Conservation (phyloP, 2,797 vertebrate species). For the Epinephelus malabaricus region DNA sequence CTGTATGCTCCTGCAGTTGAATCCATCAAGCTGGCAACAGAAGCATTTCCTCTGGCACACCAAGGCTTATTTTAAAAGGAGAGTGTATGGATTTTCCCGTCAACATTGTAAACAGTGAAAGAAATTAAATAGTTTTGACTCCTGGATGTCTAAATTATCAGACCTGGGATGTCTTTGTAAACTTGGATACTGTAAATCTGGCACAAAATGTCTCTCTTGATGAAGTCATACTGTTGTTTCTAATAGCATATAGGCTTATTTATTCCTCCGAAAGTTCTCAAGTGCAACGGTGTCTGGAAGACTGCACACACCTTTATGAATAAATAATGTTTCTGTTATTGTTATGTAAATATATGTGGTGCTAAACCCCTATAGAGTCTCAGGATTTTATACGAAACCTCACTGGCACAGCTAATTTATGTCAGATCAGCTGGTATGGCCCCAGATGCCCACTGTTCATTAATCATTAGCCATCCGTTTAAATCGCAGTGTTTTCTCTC, state of each 20-base stretch:
- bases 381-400: neutral
- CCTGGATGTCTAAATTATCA: neutral
- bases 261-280: neutral
- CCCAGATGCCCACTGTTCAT: slow-evolving; percentile 59
- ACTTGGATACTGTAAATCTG: neutral
- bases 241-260: neutral
- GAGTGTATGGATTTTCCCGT: slow-evolving; percentile 6
- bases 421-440: slow-evolving; percentile 45
- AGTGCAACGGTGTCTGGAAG: neutral
- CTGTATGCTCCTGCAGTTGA: slow-evolving; percentile 26
- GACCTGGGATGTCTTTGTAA: neutral
- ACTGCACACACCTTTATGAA: neutral
- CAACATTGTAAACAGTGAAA: neutral
- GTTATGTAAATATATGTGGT: slow-evolving; percentile 9
- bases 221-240: neutral
- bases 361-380: slow-evolving; percentile 1
- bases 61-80: slow-evolving; percentile 10
- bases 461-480: slow-evolving; percentile 78
- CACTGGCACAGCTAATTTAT: slow-evolving; percentile 9
- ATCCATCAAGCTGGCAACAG: slow-evolving; percentile 48
- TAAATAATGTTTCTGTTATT: neutral
- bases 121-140: neutral
- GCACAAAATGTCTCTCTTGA: neutral
- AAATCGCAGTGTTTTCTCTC: slow-evolving; percentile 58
- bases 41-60: slow-evolving; percentile 23